These are phyloP conservation scores for Tupaia tana DNA, from an alignment of 2,113 vertebrate genomes.

Conservation along the genomic window DNA sequence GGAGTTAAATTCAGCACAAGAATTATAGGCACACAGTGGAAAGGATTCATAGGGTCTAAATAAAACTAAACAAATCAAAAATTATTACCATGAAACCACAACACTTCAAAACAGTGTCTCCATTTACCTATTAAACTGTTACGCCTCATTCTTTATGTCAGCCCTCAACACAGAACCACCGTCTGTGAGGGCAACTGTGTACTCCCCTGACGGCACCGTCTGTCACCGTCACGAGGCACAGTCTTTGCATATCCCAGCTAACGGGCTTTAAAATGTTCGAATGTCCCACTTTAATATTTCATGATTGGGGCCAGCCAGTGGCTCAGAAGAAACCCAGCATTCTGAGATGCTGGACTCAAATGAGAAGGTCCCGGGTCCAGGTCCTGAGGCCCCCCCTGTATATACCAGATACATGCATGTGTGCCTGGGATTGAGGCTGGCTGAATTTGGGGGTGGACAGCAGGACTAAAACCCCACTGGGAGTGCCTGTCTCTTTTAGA, in stretches of 20 bases:
- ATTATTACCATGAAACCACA: not conserved
- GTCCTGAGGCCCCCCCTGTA: too few species aligned
- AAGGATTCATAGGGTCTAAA: not conserved
- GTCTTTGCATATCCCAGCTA: not conserved
- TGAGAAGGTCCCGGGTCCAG: too few species aligned
- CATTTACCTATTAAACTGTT: not conserved
- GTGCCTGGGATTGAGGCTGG: too few species aligned
- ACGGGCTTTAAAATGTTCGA: not conserved
- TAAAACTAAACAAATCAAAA: constrained; percentile 3
- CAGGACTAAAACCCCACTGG: too few species aligned
- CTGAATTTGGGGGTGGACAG: too few species aligned
- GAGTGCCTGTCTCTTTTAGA: too few species aligned
- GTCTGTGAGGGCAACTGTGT: too few species aligned
- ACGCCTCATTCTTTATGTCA: not conserved
- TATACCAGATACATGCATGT: too few species aligned
- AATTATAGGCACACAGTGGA: not conserved
- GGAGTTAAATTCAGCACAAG: not conserved
- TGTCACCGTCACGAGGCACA: not conserved
- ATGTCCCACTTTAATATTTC: not conserved
- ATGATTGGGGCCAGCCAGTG: too few species aligned
- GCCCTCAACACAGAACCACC: not conserved
- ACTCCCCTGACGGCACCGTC: not conserved
- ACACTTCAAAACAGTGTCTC: not conserved
- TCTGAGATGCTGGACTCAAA: too few species aligned
- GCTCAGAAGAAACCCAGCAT: too few species aligned